Conservation (phyloP, 2,888 invertebrate species). For the Dynastes maya region DNA sequence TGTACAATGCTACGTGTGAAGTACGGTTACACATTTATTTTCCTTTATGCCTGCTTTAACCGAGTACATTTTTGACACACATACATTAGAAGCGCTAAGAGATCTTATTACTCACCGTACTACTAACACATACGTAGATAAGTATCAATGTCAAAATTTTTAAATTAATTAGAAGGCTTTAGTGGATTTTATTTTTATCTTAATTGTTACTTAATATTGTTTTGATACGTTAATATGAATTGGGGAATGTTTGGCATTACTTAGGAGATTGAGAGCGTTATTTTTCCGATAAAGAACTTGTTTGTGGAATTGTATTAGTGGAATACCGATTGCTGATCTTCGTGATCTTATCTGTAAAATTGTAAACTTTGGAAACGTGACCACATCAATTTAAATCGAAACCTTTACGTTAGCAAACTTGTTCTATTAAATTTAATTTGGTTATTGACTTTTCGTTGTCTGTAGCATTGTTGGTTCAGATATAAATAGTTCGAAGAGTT, state of each 20-base stretch:
- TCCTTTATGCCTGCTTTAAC: conserved; percentile 4
- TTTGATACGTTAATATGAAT: conserved; percentile 12
- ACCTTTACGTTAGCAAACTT: neutral
- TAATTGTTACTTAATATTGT: conserved; percentile 22
- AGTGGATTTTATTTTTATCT: conserved; percentile 30
- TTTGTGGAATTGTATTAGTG: conserved; percentile 3
- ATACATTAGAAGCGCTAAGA: conserved; percentile 1
- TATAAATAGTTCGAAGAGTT: conserved; percentile 7
- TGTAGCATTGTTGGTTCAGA: neutral
- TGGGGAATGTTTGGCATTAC: conserved; percentile 15
- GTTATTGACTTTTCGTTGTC: conserved; percentile 16
- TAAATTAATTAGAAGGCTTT: conserved; percentile 26
- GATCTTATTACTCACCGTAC: conserved; percentile 9
- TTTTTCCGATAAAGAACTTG: conserved; percentile 23
- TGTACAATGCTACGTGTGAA: conserved; percentile 5
- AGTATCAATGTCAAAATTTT: conserved; percentile 7
- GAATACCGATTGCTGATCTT: conserved; percentile 19
- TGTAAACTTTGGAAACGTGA: conserved; percentile 10
- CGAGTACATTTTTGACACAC: conserved; percentile 16
- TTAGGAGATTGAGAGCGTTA: conserved; percentile 29
- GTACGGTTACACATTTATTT: conserved; percentile 25
- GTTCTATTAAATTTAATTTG: conserved; percentile 27
- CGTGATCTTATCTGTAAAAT: conserved; percentile 27
- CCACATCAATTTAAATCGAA: conserved; percentile 18
- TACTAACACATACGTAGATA: conserved; percentile 23